Conservation (phyloP, 1,140 invertebrate species). For the Drosophila sturtevanti region DNA sequence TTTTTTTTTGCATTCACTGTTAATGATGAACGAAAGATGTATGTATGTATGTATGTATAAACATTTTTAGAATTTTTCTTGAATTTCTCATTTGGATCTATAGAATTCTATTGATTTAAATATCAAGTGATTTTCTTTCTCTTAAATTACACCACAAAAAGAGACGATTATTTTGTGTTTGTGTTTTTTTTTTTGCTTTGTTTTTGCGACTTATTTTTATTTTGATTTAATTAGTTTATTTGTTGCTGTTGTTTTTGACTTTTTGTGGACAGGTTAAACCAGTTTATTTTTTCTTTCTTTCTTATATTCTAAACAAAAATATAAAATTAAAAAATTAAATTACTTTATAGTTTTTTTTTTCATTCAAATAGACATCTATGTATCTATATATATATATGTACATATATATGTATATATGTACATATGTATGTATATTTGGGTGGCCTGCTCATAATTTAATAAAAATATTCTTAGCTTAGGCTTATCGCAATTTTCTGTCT, state of each 20-base stretch:
- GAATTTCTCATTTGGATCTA: not conserved
- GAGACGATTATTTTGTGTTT: not conserved
- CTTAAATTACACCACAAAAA: not conserved
- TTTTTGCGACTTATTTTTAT: constrained; percentile 67
- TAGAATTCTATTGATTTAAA: not conserved
- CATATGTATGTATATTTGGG: constrained; percentile 5
- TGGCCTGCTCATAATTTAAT: constrained; percentile 64
- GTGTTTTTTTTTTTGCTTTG: constrained; percentile 31
- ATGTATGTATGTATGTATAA: not conserved
- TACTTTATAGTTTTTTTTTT: constrained; percentile 55
- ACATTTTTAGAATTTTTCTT: constrained; percentile 1
- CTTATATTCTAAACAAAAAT: constrained; percentile 23
- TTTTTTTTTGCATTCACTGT: not conserved
- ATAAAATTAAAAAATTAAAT: constrained; percentile 25
- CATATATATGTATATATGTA: not conserved
- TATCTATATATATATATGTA: not conserved
- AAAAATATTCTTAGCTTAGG: constrained; percentile 49
- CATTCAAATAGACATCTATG: not conserved
- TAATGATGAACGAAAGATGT: not conserved
- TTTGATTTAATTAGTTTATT: constrained; percentile 78
- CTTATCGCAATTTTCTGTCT: constrained; percentile 54
- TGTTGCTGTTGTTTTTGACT: constrained; percentile 53
- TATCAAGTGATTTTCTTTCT: not conserved
- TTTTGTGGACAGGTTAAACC: constrained; percentile 61
- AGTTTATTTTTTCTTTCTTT: constrained; percentile 36